Evolutionary conservation across 2,797 vertebrate genomes (phyloP).

Genomic region (Rhabdophis nuchalis): DNA sequence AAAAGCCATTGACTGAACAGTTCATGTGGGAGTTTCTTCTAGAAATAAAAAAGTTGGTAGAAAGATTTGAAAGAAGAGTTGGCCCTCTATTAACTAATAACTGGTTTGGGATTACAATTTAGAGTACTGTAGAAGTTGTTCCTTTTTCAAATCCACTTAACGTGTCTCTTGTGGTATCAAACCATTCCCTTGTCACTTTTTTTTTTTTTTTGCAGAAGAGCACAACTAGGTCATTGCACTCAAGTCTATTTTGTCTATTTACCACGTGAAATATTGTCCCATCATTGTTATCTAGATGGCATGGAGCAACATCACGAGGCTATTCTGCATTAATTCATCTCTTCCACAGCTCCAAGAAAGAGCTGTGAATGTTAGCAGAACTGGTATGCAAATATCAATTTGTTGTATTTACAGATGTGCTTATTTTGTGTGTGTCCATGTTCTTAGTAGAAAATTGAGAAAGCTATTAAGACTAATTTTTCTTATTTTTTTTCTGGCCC

Average conservation of each 20-base stretch:
- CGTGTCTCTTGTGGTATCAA: background rate
- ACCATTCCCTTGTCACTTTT: background rate
- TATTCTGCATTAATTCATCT: conserved; percentile 8
- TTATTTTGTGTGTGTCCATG: background rate
- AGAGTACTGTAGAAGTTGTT: background rate
- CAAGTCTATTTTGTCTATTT: background rate
- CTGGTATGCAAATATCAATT: background rate
- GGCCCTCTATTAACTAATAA: background rate
- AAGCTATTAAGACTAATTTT: fast-evolving
- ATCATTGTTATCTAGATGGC: background rate
- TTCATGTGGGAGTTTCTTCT: background rate
- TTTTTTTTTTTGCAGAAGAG: background rate
- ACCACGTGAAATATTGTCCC: conserved; percentile 5
- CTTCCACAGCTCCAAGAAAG: background rate
- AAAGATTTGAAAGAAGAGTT: conserved; percentile 11
- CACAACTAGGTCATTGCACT: background rate
- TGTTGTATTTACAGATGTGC: background rate
- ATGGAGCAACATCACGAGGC: background rate
- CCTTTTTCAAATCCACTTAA: background rate
- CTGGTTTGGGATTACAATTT: conserved; percentile 40
- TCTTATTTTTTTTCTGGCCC: background rate
- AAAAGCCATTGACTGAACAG: background rate
- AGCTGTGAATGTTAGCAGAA: background rate
- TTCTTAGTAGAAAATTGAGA: conserved; percentile 10
- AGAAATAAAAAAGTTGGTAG: background rate